These are phyloP conservation scores for Lithophane socia DNA, from an alignment of 2,888 invertebrate genomes.

Conservation along the genomic window DNA sequence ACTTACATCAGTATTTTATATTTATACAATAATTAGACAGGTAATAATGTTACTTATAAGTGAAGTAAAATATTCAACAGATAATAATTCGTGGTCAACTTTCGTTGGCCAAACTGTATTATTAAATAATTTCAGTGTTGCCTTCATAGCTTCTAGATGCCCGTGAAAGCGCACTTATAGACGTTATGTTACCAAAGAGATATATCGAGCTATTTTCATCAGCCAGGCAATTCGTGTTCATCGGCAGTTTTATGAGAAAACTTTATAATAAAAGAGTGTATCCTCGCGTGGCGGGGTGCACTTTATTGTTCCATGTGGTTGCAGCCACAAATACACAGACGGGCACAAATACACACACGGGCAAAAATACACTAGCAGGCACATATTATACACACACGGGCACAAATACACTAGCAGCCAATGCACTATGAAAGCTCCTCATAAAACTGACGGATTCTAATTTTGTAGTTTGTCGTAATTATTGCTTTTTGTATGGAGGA, in stretches of 20 bases:
- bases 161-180: neutral
- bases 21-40: no score
- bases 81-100: no score
- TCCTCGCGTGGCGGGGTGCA: conserved; percentile 65
- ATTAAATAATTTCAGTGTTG: neutral
- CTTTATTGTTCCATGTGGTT: conserved; percentile 75
- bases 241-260: conserved; percentile 80
- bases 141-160: neutral
- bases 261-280: conserved; percentile 74
- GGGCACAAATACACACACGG: no score
- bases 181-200: conserved; percentile 34
- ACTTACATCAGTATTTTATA: no score
- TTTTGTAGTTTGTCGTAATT: conserved; percentile 13
- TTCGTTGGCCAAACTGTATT: no score
- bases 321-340: conserved; percentile 33
- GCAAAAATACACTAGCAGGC: no score
- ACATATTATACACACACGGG: no score
- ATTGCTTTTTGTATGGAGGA: neutral
- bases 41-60: no score
- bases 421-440: conserved; percentile 19
- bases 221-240: conserved; percentile 73
- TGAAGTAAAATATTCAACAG: no score
- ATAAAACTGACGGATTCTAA: conserved; percentile 38
- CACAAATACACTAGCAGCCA: no score
- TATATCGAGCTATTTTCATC: conserved; percentile 55